Evolutionary conservation across 2,797 vertebrate species (phyloP), one percentile per base, ranked within the genome.

Genomic region (Cynopterus sphinx): DNA sequence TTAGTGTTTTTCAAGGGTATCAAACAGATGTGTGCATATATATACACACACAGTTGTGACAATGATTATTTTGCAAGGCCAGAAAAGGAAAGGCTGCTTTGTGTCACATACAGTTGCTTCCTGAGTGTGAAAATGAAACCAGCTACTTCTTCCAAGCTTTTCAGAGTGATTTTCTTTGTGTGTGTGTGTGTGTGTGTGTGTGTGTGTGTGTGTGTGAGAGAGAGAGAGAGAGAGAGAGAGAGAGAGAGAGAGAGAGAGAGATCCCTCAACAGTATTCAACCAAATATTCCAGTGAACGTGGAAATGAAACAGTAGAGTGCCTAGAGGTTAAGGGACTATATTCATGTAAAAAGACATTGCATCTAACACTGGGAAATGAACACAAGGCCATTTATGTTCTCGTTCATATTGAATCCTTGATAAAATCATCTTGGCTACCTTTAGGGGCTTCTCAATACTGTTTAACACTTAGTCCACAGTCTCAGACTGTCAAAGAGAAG

Each of bases 131-230:
- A 86, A 74, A 74, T 81, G 10, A 87, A 82, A 73, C 10, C 17
- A 33, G 31, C 36, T 68, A 33, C 57, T 79, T 90, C 10, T 41
- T 87, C 51, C n/a, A 90, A 73, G 61, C 36, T 75, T 91, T 43
- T 89, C 68, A 78, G 57, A 93, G 68, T 24, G 13, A n/a, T 84
- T 93, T 92, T 75, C 84, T 91, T 67, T 22, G 22, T 85, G 19
- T 70, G 81, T 75, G 17, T 55, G 33, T 39, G 49, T 49, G 49
- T 78, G 39, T 92, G 33, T 68, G 26, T 86, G 55, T 61, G n/a
- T 75, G 6, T 74, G 33, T 74, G 41, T 59, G 16, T 82, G 26
- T 75, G 33, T 46, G 41, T 73, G 21, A 43, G 43, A 43, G 43
- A 43, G 43, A 43, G 43, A 43, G 43, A 43, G 43, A 43, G 43